A percentile compares a stretch with the other conserved stretches of the same genome.
These are phyloP conservation scores for Anthopleura sola DNA, from an alignment of 64 coral and sea anemone genomes.

Conservation along the genomic window DNA sequence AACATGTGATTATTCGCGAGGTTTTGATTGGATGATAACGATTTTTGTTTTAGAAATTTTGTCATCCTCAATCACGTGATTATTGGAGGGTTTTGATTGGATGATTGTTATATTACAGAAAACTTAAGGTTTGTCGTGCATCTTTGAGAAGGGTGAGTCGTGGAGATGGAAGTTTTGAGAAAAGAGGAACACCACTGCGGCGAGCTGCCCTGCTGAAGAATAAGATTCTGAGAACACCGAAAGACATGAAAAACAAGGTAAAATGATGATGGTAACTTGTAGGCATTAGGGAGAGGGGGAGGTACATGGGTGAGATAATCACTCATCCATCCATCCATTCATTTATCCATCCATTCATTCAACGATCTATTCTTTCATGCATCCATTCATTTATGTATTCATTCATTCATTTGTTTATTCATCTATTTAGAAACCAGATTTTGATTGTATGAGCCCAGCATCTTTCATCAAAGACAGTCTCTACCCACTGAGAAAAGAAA, in stretches of 20 bases:
- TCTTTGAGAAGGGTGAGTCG: conserved; percentile 63
- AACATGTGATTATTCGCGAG: background rate
- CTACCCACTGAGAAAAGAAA: conserved; percentile 79
- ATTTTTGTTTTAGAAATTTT: no score
- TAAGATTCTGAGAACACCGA: conserved; percentile 30
- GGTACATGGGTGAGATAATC: background rate
- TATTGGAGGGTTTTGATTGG: background rate
- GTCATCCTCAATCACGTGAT: background rate
- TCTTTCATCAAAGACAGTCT: conserved; percentile 77
- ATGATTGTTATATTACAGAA: conserved; percentile 23
- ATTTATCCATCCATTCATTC: no score
- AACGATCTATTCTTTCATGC: no score
- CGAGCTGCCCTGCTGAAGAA: conserved; percentile 39
- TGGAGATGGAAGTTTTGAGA: conserved; percentile 33
- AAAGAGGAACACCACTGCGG: conserved; percentile 34
- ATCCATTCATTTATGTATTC: background rate
- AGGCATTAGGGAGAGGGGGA: background rate
- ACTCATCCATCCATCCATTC: background rate
- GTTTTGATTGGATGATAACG: background rate
- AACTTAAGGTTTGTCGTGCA: conserved; percentile 50
- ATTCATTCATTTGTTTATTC: background rate
- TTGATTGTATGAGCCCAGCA: conserved; percentile 54
- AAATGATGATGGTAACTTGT: background rate
- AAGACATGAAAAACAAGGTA: conserved; percentile 11
- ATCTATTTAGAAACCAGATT: conserved; percentile 33